Evolutionary conservation across 2,888 invertebrate species (phyloP).

Genomic region (Cremastinae sp.): DNA sequence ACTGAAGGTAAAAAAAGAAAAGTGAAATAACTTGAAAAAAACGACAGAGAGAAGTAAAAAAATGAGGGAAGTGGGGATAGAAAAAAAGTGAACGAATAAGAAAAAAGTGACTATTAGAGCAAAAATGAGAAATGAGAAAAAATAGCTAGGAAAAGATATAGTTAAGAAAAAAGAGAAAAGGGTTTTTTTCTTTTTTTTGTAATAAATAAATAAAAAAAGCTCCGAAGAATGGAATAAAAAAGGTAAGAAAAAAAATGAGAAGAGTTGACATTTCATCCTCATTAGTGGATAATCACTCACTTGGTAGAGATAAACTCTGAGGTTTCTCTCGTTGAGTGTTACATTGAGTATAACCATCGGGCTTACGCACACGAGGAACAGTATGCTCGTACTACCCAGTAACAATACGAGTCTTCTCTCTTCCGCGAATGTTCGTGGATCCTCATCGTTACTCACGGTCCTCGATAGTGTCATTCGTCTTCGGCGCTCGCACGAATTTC

Average conservation of each 20-base stretch:
- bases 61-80: too few relatives aligned
- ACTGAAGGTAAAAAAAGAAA: neutral
- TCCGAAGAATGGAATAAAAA: neutral
- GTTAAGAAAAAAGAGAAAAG: too few relatives aligned
- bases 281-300: constrained; percentile 75
- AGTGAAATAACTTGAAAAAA: too few relatives aligned
- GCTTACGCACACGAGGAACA: constrained; percentile 86
- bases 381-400: constrained; percentile 85
- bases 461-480: constrained; percentile 85
- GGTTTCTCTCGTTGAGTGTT: constrained; percentile 84
- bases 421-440: constrained; percentile 85
- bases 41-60: too few relatives aligned
- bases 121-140: too few relatives aligned
- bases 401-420: constrained; percentile 85
- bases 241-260: neutral
- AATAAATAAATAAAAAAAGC: too few relatives aligned
- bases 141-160: too few relatives aligned
- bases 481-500: constrained; percentile 84
- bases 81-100: too few relatives aligned
- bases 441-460: constrained; percentile 83
- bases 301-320: constrained; percentile 85
- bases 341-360: constrained; percentile 88
- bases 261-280: constrained; percentile 30
- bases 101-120: too few relatives aligned
- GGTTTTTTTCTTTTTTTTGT: too few relatives aligned